Conservation (phyloP, 1,140 invertebrate species). For the Riptortus pedestris region DNA sequence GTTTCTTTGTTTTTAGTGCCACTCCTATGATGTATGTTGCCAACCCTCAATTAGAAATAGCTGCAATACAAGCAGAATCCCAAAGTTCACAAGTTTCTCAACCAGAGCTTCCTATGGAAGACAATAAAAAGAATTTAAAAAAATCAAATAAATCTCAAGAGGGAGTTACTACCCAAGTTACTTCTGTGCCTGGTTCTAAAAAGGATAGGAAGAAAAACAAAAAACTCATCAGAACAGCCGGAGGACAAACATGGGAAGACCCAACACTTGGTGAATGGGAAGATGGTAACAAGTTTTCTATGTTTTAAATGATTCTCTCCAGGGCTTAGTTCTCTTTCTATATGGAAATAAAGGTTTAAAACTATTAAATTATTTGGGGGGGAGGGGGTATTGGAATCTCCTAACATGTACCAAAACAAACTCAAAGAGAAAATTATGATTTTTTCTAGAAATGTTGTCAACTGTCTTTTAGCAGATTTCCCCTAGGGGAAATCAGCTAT, state of each 20-base stretch:
- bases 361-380: too few species aligned
- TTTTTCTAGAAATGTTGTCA: too few species aligned
- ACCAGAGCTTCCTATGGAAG: slow-evolving; percentile 29
- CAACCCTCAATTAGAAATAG: slow-evolving; percentile 27
- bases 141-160: slow-evolving; percentile 23
- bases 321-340: too few species aligned
- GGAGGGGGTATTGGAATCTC: too few species aligned
- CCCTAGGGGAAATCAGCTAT: too few species aligned
- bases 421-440: too few species aligned
- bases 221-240: slow-evolving; percentile 71
- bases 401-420: too few species aligned
- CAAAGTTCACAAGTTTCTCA: slow-evolving; percentile 17
- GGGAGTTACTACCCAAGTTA: slow-evolving; percentile 36
- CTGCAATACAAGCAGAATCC: slow-evolving; percentile 22
- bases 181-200: slow-evolving; percentile 32
- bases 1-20: slow-evolving; percentile 32
- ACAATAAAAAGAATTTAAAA: slow-evolving; percentile 36
- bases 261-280: slow-evolving; percentile 83
- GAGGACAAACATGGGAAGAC: slow-evolving; percentile 91
- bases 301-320: too few species aligned
- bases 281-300: too few species aligned
- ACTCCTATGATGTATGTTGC: slow-evolving; percentile 35
- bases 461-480: too few species aligned
- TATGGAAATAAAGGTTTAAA: too few species aligned
- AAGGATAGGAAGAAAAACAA: slow-evolving; percentile 44